Evolutionary conservation across 2,888 invertebrate genomes (phyloP).

Genomic region (Zhengitettix transpicula): DNA sequence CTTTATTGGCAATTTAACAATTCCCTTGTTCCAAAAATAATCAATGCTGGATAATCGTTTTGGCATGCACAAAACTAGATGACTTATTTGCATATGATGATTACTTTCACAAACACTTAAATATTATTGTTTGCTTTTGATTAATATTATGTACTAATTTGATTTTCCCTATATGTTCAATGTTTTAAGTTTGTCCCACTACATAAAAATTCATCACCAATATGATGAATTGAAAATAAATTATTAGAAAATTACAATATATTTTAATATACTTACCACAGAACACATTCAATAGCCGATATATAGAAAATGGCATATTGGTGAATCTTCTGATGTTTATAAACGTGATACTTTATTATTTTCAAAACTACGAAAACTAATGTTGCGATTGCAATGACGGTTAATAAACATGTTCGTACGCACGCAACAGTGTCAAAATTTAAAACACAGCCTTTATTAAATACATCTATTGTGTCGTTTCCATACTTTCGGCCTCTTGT

Average conservation of each 20-base stretch:
- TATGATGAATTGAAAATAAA: neutral
- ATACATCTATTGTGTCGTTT: slow-evolving; percentile 27
- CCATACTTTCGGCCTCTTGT: slow-evolving; percentile 20
- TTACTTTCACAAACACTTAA: too few species aligned
- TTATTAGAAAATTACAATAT: neutral
- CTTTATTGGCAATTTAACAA: too few species aligned
- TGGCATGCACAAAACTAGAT: too few species aligned
- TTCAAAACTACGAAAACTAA: slow-evolving; percentile 22
- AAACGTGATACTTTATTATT: slow-evolving; percentile 27
- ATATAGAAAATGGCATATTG: slow-evolving; percentile 33
- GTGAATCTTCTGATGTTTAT: slow-evolving; percentile 29
- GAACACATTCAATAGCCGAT: slow-evolving; percentile 28
- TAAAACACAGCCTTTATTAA: slow-evolving; percentile 27
- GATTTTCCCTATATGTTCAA: neutral
- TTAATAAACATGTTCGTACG: slow-evolving; percentile 27
- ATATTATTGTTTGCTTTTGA: too few species aligned
- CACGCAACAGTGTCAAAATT: slow-evolving; percentile 28
- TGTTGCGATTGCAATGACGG: slow-evolving; percentile 26
- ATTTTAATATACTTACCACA: slow-evolving; percentile 24
- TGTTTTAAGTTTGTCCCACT: neutral
- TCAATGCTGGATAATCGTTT: too few species aligned
- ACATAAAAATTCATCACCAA: neutral
- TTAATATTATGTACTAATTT: too few species aligned
- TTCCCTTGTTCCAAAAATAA: too few species aligned
- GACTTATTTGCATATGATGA: too few species aligned